Base-by-base conservation (phyloP, 2,797 vertebrate genomes). In the Rhabdomys pumilio region DNA sequence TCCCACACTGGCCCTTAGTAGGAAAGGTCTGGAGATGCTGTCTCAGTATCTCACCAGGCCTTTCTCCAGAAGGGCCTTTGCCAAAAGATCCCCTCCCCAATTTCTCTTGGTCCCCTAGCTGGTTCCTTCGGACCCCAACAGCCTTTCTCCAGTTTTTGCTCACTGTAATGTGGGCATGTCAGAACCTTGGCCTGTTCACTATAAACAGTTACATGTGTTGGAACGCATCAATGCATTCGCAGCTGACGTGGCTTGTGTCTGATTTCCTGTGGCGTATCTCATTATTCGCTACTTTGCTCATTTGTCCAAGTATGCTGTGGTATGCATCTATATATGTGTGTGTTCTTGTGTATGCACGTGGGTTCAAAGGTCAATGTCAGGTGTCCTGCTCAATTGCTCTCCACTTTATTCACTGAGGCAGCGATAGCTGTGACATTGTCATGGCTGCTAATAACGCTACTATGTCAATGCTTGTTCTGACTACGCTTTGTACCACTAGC, bases 161-260 rank as follows among this genome's bases (percentile, higher is more conserved):
- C 13, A 11, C 11, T 92, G 15, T 59, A 59, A 3, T 15, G 3
- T n/a, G 24, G 19, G 22, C 59, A 38, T 19, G 15, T 96, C 31
- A 67, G 24, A 96, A 61, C 47, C 38, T 90, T 91, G 38, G 69
- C 61, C 4, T 34, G 26, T 57, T 96, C 59, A 55, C 75, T 59
- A 10, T 55, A 4, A 90, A 65, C 89, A 55, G 63, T 47, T 31
- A 50, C 89, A 44, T 91, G 82, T 7, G 31, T 53, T 80, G 38
- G 50, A 83, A 31, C 13, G 24, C 31, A 87, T 90, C 72, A 47
- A 50, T 47, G 15, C 50, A 34, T 47, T 73, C 26, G 19, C 57
- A 81, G 57, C 53, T 29, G 14, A 31, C 67, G 26, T 59, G 15
- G 3, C n/a, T 73, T 85, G 14, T 55, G 15, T 69, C 81, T 41